Evolutionary conservation across 2,888 invertebrate genomes (phyloP).

Genomic region (Clunio marinus): DNA sequence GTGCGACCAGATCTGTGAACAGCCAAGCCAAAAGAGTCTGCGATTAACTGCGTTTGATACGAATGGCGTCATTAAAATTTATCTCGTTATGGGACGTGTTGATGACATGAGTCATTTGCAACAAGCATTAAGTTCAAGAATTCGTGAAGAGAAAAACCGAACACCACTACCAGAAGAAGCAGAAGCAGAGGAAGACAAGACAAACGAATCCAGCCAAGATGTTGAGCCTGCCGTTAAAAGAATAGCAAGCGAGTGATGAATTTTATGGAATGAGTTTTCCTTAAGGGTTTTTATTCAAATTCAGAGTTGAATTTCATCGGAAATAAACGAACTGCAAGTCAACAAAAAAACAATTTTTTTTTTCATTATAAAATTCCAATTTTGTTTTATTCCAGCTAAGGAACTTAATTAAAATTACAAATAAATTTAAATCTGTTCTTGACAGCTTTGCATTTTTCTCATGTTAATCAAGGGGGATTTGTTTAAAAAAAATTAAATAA

Average conservation of each 20-base stretch:
- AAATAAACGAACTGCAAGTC: too few species aligned
- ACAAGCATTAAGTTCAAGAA: constrained; percentile 59
- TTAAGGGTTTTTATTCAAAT: too few species aligned
- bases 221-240: too few species aligned
- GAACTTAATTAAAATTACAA: not conserved
- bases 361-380: not conserved
- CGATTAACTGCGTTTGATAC: constrained; percentile 83
- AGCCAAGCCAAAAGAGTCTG: constrained; percentile 80
- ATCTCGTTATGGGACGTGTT: constrained; percentile 64
- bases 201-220: too few species aligned
- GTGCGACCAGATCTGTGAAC: constrained; percentile 87
- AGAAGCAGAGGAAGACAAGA: not conserved
- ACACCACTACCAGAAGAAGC: constrained; percentile 43
- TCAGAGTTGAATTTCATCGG: too few species aligned
- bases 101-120: constrained; percentile 66
- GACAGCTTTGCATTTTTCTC: too few species aligned
- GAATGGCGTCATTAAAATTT: constrained; percentile 77
- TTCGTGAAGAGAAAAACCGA: constrained; percentile 50
- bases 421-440: not conserved
- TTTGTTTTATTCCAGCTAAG: not conserved
- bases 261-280: too few species aligned
- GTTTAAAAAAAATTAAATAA: not conserved
- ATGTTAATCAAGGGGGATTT: not conserved
- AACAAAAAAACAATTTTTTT: too few species aligned
- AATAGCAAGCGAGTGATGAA: too few species aligned